phyloP scores from a whole-genome alignment of 1,140 invertebrate genomes.

The Araneus ventricosus region DNA sequence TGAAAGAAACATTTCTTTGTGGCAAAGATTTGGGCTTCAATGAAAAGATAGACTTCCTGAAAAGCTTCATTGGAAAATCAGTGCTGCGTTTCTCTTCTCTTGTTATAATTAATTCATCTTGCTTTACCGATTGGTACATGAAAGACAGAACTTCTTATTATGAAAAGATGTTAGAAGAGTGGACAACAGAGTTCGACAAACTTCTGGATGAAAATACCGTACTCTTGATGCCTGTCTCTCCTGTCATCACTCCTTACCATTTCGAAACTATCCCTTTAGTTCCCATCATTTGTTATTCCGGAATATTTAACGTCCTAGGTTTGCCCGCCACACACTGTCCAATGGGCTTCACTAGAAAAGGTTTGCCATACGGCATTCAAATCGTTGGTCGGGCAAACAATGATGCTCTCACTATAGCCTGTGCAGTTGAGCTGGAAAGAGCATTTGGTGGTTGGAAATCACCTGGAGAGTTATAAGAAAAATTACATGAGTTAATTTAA shows the following conservation, averaged over 20 bases:
- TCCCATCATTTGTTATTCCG: conserved; percentile 92
- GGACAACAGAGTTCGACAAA: conserved; percentile 81
- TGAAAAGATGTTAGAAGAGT: not conserved
- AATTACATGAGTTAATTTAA: too few relatives aligned
- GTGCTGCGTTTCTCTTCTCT: conserved; percentile 92
- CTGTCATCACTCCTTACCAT: conserved; percentile 90
- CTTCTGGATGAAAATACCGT: conserved; percentile 90
- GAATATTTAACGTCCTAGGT: conserved; percentile 80
- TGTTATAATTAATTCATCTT: conserved; percentile 79
- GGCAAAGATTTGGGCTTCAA: not conserved
- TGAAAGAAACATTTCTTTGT: not conserved
- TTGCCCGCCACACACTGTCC: conserved; percentile 81
- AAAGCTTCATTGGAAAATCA: conserved; percentile 85
- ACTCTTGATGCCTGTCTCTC: conserved; percentile 84
- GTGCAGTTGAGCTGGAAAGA: conserved; percentile 78
- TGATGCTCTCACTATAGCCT: conserved; percentile 77
- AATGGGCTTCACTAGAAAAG: conserved; percentile 79
- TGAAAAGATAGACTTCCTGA: conserved; percentile 80
- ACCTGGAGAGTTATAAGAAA: conserved; percentile 58
- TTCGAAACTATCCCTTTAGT: conserved; percentile 88
- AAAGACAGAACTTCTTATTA: not conserved
- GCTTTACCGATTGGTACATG: not conserved
- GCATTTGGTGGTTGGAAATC: conserved; percentile 78
- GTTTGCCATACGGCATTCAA: conserved; percentile 81
- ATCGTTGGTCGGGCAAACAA: conserved; percentile 79